Percentiles rank a stretch among this genome's conserved stretches.
Evolutionary conservation across 1,140 invertebrate genomes (phyloP).

Genomic region (Phymorhynchus buccinoides): DNA sequence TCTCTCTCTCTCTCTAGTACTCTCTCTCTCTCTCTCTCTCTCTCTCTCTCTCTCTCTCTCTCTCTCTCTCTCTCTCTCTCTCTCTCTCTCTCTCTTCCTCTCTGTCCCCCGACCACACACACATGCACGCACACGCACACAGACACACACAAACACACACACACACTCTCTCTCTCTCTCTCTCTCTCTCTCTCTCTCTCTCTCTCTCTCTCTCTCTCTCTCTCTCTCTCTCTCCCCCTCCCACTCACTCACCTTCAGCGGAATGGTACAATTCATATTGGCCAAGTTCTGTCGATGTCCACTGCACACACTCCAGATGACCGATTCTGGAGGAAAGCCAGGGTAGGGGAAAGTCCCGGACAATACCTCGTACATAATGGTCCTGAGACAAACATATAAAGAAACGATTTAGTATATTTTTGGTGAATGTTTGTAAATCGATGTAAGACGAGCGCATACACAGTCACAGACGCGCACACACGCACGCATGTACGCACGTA

Average conservation of each 20-base stretch:
- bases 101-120: too few species aligned
- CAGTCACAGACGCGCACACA: not conserved
- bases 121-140: too few species aligned
- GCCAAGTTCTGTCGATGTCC: conserved; percentile 62
- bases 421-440: too few species aligned
- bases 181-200: not conserved
- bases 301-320: conserved; percentile 70
- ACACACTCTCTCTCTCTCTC: too few species aligned
- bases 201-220: not conserved
- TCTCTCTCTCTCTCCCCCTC: not conserved
- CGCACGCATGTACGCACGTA: not conserved
- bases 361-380: conserved; percentile 72
- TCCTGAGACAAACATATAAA: conserved; percentile 59
- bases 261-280: conserved; percentile 60
- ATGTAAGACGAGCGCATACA: not conserved
- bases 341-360: conserved; percentile 67
- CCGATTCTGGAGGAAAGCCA: conserved; percentile 58
- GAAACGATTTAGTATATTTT: too few species aligned
- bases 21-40: too few species aligned
- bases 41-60: too few species aligned
- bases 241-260: conserved; percentile 61
- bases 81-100: too few species aligned
- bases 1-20: too few species aligned
- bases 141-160: too few species aligned
- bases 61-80: too few species aligned